Percentiles rank a stretch among this genome's conserved stretches.
phyloP scores from a whole-genome alignment of 1,140 invertebrate genomes.

The Daktulosphaira vitifoliae region DNA sequence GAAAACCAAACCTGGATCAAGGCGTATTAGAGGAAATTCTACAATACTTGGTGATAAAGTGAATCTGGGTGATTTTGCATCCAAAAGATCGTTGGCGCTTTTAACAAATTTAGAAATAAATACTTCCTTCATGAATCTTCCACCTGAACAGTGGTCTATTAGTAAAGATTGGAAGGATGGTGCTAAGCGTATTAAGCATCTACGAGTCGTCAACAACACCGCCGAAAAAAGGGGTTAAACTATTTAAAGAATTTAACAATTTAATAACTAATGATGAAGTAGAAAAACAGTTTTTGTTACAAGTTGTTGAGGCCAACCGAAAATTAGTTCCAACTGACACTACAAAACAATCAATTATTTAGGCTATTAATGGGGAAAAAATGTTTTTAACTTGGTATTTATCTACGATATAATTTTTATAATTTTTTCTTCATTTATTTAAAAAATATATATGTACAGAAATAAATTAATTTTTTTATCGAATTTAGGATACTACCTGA shows the following conservation, averaged over 20 bases:
- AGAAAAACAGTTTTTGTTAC: constrained; percentile 38
- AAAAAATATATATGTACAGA: too few relatives aligned
- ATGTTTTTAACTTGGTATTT: too few relatives aligned
- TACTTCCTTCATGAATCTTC: neutral
- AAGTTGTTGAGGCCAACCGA: constrained; percentile 36
- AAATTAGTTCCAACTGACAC: constrained; percentile 8
- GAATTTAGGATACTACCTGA: too few relatives aligned
- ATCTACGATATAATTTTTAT: too few relatives aligned
- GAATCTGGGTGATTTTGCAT: neutral
- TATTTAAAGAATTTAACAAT: constrained; percentile 37
- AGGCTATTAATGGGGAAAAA: too few relatives aligned
- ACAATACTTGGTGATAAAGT: neutral
- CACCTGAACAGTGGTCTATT: neutral
- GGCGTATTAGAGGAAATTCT: too few relatives aligned
- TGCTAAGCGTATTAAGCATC: constrained; percentile 36
- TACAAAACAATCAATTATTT: neutral
- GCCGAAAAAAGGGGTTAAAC: constrained; percentile 38
- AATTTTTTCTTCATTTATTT: too few relatives aligned
- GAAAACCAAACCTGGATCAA: too few relatives aligned
- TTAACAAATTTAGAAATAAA: neutral
- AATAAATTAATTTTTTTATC: too few relatives aligned
- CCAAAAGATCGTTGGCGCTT: neutral
- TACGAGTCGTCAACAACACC: constrained; percentile 38
- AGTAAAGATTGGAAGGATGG: neutral
- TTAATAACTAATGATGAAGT: constrained; percentile 36